Base-by-base conservation (phyloP, 1,140 invertebrate genomes). In the Brachionus rotundiformis region DNA sequence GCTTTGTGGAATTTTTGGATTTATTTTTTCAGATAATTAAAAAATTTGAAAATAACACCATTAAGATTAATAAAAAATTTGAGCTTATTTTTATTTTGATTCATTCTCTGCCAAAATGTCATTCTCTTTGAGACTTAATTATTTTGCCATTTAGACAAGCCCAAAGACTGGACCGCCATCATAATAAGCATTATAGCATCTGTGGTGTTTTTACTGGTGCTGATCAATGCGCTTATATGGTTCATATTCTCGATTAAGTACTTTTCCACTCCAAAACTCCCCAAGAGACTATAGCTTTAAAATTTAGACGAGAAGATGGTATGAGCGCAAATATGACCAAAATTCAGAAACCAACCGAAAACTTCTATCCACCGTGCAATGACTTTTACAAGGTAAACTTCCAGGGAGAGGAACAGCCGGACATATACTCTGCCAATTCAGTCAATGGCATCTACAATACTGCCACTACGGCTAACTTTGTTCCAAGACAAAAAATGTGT, bases 241-340 rank as follows among this genome's bases (percentile, higher is more conserved):
- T 79, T 79, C 13, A 79, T 79, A 19, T 79, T 79, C 16, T 79
- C 76, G 3, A 79, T 79, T 16, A 79, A 79, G 76, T 79, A 59
- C 11, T 11, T 79, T 79, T n/a, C n/a, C n/a, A n/a, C n/a, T n/a
- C n/a, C n/a, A n/a, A n/a, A n/a, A n/a, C n/a, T n/a, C n/a, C n/a
- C n/a, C n/a, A n/a, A n/a, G n/a, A n/a, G n/a, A n/a, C n/a, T n/a
- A n/a, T n/a, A n/a, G n/a, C n/a, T n/a, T n/a, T n/a, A 36, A 19
- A 16, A 33, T 71, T 33, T 41, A 73, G 36, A 29, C 19, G 29
- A 1, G 68, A 73, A 11, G 68, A 41, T 1, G 68, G n/a, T n/a
- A n/a, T n/a, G n/a, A n/a, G 8, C 0, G 16, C 13, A 4, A 73
- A 73, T 7, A 44, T 41, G 7, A 36, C 10, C 23, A 73, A 73